A percentile compares a stretch with the other conserved stretches of the same genome.
These are phyloP conservation scores for Holotrichia oblita DNA, from an alignment of 1,140 invertebrate genomes.

Conservation along the genomic window DNA sequence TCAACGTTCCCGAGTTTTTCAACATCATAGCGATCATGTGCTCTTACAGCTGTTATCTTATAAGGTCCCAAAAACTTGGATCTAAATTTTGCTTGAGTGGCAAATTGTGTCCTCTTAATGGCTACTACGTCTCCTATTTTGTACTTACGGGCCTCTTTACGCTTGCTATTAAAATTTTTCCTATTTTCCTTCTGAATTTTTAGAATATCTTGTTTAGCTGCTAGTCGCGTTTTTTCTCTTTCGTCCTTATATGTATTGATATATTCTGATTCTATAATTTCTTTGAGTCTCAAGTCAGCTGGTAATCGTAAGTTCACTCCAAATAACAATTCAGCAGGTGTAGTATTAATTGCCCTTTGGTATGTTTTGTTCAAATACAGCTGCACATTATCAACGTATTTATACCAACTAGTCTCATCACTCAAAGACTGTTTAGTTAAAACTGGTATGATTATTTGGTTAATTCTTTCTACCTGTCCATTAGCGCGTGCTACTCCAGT, in stretches of 20 bases:
- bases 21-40: neutral
- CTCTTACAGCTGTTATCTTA: slow-evolving; percentile 8
- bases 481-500: slow-evolving; percentile 49
- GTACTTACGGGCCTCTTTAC: neutral
- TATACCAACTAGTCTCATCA: slow-evolving; percentile 5
- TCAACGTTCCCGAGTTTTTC: neutral
- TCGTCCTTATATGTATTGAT: slow-evolving; percentile 37
- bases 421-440: slow-evolving; percentile 43
- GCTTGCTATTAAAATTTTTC: neutral
- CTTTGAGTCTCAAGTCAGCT: slow-evolving; percentile 40
- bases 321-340: slow-evolving; percentile 45
- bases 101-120: slow-evolving; percentile 10
- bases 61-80: slow-evolving; percentile 1
- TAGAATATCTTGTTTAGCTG: neutral
- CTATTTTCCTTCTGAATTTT: neutral
- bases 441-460: slow-evolving; percentile 40
- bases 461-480: slow-evolving; percentile 50
- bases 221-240: neutral
- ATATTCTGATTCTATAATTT: slow-evolving; percentile 44
- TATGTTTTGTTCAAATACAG: slow-evolving; percentile 1
- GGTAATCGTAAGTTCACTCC: slow-evolving; percentile 42
- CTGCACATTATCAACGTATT: neutral
- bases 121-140: slow-evolving; percentile 13
- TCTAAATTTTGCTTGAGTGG: neutral
- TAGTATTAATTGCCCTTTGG: slow-evolving; percentile 37